A percentile compares a stretch with the other conserved stretches of the same genome.
Evolutionary conservation across 2,888 invertebrate species (phyloP).

Genomic region (Leptothorax acervorum): DNA sequence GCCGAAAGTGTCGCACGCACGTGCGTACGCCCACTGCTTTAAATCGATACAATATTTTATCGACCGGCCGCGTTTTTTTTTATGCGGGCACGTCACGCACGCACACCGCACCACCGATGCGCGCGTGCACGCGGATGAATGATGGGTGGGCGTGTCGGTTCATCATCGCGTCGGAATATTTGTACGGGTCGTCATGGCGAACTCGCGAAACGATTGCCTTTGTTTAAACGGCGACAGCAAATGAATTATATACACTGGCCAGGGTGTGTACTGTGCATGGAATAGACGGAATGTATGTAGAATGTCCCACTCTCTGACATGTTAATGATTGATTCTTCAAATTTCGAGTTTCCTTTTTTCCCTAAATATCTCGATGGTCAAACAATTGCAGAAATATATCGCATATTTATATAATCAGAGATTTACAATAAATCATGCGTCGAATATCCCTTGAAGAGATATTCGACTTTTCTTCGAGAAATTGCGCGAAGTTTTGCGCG

Average conservation of each 20-base stretch:
- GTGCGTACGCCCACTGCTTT: constrained; percentile 75
- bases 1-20: constrained; percentile 65
- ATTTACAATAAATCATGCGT: background rate
- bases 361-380: background rate
- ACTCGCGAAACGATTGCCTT: constrained; percentile 42
- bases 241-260: background rate
- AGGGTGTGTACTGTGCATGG: background rate
- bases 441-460: background rate
- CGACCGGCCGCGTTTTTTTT: constrained; percentile 53
- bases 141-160: constrained; percentile 78
- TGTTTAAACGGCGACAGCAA: constrained; percentile 30
- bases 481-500: background rate
- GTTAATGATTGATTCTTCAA: background rate
- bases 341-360: background rate
- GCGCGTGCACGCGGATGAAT: constrained; percentile 68
- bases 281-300: background rate
- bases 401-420: background rate
- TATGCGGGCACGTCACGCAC: constrained; percentile 53
- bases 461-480: background rate
- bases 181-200: constrained; percentile 58
- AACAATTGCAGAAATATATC: background rate
- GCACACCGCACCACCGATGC: constrained; percentile 15
- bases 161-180: constrained; percentile 77
- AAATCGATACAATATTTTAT: constrained; percentile 81
- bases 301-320: background rate